Conservation (phyloP, 2,797 vertebrate genomes). For the Pygocentrus nattereri region DNA sequence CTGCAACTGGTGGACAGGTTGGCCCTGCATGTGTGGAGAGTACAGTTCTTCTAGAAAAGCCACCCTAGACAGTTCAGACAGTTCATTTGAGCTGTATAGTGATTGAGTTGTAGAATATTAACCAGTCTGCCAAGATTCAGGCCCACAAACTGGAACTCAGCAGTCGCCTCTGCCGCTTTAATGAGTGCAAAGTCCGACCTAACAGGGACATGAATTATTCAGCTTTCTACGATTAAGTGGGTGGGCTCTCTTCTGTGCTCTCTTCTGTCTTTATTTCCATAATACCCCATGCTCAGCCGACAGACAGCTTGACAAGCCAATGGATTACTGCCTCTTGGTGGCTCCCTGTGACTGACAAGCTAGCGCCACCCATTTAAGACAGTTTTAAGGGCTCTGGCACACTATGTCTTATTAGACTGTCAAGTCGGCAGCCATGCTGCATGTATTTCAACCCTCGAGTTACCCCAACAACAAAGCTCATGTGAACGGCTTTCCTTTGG, state of each 20-base stretch:
- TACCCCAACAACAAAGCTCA: conserved; percentile 69
- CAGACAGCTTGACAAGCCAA: conserved; percentile 75
- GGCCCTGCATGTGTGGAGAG: conserved; percentile 23
- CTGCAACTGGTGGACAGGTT: neutral
- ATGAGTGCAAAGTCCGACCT: conserved; percentile 17
- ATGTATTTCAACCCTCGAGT: conserved; percentile 65
- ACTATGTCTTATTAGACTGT: conserved; percentile 78
- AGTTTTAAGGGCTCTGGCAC: conserved; percentile 66
- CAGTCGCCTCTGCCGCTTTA: neutral
- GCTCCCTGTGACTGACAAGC: conserved; percentile 71
- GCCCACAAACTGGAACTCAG: neutral
- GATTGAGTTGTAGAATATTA: neutral
- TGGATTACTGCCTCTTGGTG: conserved; percentile 75
- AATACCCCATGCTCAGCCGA: conserved; percentile 67
- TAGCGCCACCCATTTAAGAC: conserved; percentile 70
- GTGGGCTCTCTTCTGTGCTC: conserved; percentile 42
- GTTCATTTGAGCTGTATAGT: neutral
- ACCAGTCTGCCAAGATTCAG: neutral
- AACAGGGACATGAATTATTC: conserved; percentile 16
- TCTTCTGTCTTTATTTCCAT: conserved; percentile 68
- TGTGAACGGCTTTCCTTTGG: conserved; percentile 52
- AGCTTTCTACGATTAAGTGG: conserved; percentile 36
- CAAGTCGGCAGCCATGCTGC: conserved; percentile 77
- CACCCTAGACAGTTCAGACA: conserved; percentile 2
- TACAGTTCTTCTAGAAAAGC: neutral